Percentiles rank a stretch among this genome's conserved stretches.
Conservation (phyloP, 2,797 vertebrate species). For the Hippopotamyrus pictus region DNA sequence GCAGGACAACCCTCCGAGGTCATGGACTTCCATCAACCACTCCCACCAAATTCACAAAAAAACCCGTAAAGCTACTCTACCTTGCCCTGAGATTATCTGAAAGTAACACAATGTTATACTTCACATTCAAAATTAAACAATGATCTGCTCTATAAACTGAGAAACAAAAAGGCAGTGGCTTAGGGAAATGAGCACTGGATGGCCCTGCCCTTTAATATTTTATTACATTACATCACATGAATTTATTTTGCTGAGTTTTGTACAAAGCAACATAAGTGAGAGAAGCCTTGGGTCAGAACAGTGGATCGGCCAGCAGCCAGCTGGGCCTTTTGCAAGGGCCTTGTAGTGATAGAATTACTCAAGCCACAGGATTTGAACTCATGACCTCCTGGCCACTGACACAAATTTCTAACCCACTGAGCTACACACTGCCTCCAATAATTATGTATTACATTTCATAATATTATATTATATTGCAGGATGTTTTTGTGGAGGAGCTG, state of each 20-base stretch:
- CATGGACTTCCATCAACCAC: neutral
- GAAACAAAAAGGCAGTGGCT: neutral
- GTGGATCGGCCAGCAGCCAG: neutral
- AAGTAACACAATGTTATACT: neutral
- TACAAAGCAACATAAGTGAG: neutral
- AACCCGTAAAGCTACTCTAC: neutral
- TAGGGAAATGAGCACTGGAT: neutral
- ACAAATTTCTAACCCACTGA: neutral
- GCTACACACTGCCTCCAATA: neutral
- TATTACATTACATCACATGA: neutral
- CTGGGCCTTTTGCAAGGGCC: neutral
- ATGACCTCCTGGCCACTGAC: neutral
- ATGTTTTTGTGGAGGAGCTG: neutral
- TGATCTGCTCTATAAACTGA: neutral
- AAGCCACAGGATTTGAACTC: neutral
- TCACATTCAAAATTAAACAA: neutral
- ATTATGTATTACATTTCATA: neutral
- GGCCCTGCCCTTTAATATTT: neutral
- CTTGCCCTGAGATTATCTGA: neutral
- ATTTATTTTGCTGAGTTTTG: neutral
- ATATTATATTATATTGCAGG: neutral
- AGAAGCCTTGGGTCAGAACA: neutral
- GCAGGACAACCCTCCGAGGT: neutral
- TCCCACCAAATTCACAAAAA: too few species aligned
- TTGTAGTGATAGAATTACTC: neutral